phyloP scores from a whole-genome alignment of 30 jellyfish, hydroid and myxozoan species.

The Turritopsis dohrnii region DNA sequence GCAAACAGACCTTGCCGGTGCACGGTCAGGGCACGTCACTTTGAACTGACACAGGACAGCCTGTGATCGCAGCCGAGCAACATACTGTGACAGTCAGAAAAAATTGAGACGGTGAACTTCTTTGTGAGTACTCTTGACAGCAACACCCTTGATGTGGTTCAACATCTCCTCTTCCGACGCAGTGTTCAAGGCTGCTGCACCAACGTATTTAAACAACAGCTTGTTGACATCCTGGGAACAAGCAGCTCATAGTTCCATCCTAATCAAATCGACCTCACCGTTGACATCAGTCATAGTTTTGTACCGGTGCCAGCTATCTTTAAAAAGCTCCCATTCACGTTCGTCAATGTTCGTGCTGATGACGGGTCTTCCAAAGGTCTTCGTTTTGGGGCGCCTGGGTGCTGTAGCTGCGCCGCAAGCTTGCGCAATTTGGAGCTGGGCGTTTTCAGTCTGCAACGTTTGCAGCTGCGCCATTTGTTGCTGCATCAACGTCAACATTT shows the following conservation, averaged over 20 bases:
- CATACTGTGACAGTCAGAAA: neutral
- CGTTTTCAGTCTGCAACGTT: constrained; percentile 9
- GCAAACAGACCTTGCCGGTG: neutral
- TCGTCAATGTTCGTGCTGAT: constrained; percentile 16
- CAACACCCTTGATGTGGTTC: neutral
- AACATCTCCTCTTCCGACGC: constrained; percentile 11
- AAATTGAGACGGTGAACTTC: constrained; percentile 31
- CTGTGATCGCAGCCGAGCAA: constrained; percentile 19
- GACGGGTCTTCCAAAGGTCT: constrained; percentile 11
- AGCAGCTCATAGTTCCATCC: constrained; percentile 27
- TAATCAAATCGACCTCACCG: neutral
- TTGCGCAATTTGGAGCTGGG: neutral
- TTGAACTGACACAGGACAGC: neutral
- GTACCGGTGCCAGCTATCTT: constrained; percentile 12
- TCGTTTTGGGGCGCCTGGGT: constrained; percentile 17
- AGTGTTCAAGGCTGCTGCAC: neutral
- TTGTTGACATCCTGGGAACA: constrained; percentile 24
- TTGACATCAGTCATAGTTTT: constrained; percentile 18
- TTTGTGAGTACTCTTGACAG: constrained; percentile 27
- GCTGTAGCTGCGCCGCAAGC: neutral
- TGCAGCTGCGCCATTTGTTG: constrained; percentile 14
- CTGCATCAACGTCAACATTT: neutral
- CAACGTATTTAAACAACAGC: constrained; percentile 28
- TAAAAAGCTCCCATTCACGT: constrained; percentile 27
- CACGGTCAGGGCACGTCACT: neutral